Percentiles rank a stretch among this genome's conserved stretches.
phyloP scores from a whole-genome alignment of 2,113 vertebrate species.

The Ifrita kowaldi region DNA sequence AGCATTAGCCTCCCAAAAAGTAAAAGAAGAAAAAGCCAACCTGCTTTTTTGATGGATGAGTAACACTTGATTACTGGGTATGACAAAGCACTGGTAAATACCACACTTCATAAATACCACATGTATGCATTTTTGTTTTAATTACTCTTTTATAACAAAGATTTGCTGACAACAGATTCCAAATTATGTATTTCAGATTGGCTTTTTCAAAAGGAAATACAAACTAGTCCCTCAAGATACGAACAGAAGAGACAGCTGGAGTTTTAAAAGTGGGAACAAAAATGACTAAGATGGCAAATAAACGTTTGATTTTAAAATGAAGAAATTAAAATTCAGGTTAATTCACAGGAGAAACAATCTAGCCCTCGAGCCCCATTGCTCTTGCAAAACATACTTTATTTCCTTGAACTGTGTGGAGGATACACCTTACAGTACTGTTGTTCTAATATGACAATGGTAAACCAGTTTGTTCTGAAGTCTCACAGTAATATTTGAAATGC shows the following conservation, averaged over 20 bases:
- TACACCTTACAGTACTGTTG: not conserved
- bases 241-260: constrained; percentile 85
- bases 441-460: not conserved
- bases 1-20: not conserved
- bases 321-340: constrained; percentile 27
- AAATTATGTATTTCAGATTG: constrained; percentile 77
- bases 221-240: constrained; percentile 71
- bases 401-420: not conserved
- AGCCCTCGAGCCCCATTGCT: not conserved
- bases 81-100: not conserved
- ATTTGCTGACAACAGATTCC: not conserved
- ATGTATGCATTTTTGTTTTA: not conserved
- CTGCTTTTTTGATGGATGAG: not conserved
- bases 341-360: constrained; percentile 21
- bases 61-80: not conserved
- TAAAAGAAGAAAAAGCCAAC: not conserved
- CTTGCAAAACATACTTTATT: not conserved
- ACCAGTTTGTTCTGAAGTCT: not conserved
- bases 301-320: constrained; percentile 13
- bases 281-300: constrained; percentile 59
- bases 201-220: constrained; percentile 91
- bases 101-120: not conserved
- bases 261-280: constrained; percentile 79
- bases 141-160: not conserved
- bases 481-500: not conserved